Evolutionary conservation across 2,797 vertebrate species (phyloP).

Genomic region (Myotis pilosus): DNA sequence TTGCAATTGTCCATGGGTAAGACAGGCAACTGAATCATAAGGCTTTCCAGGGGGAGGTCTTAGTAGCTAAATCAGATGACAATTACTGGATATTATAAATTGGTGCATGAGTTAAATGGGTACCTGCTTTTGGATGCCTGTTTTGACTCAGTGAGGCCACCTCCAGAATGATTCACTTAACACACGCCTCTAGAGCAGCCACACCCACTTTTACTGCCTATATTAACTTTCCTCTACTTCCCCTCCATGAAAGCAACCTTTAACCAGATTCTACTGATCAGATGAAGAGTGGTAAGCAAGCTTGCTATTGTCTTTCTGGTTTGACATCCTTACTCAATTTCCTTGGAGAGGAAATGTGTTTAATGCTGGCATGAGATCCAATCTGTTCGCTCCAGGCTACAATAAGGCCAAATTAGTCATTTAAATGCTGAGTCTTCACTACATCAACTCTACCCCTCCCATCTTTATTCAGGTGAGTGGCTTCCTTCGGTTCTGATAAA

Average conservation of each 20-base stretch:
- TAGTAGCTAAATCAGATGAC: neutral
- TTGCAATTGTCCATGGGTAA: neutral
- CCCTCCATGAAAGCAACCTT: neutral
- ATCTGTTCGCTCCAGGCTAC: neutral
- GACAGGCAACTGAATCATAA: constrained; percentile 47
- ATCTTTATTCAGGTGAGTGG: neutral
- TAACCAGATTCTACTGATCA: neutral
- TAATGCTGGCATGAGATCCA: constrained; percentile 21
- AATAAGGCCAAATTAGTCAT: neutral
- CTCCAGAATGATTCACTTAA: constrained; percentile 13
- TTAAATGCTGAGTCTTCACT: neutral
- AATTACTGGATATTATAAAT: neutral
- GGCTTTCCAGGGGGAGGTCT: neutral
- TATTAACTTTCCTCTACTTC: constrained; percentile 13
- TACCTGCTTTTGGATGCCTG: neutral
- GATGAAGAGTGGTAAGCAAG: neutral
- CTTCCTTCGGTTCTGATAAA: neutral
- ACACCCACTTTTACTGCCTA: neutral
- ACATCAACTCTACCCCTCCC: neutral
- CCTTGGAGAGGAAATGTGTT: constrained; percentile 37
- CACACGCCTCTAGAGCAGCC: neutral
- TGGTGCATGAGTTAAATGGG: neutral
- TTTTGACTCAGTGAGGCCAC: neutral
- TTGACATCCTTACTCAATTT: neutral
- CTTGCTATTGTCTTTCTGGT: neutral